Conservation (phyloP, 2,888 invertebrate genomes). For the Listrodromus nycthemerus region DNA sequence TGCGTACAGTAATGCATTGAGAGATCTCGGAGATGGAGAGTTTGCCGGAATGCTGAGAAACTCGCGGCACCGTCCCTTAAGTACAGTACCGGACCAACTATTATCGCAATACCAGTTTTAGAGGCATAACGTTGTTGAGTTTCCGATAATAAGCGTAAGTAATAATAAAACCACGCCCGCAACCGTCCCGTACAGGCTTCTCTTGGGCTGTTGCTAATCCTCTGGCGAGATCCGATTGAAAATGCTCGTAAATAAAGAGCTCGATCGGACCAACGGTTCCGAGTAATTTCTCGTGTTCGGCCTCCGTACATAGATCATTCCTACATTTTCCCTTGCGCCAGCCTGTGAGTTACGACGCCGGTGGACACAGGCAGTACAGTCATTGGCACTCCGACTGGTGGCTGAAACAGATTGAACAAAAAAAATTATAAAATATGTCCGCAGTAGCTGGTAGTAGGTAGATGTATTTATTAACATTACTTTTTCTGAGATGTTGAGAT, state of each 20-base stretch:
- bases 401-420: conserved; percentile 8
- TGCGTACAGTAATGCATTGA: conserved; percentile 3
- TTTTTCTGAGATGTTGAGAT: too few species aligned
- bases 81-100: conserved; percentile 34
- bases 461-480: too few species aligned
- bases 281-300: conserved; percentile 31
- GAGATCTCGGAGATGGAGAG: conserved; percentile 35
- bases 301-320: conserved; percentile 42
- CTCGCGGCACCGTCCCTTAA: conserved; percentile 35
- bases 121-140: conserved; percentile 17
- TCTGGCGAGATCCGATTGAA: conserved; percentile 56
- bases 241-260: conserved; percentile 59
- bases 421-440: conserved; percentile 26
- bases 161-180: conserved; percentile 58
- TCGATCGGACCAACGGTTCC: conserved; percentile 35
- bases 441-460: neutral
- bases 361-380: conserved; percentile 4
- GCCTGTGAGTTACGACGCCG: conserved; percentile 40
- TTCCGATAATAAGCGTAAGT: conserved; percentile 60
- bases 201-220: conserved; percentile 23
- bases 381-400: conserved; percentile 14
- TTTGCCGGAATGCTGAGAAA: conserved; percentile 7
- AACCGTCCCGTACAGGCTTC: neutral
- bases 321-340: conserved; percentile 41
- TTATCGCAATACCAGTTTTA: conserved; percentile 35